phyloP scores from a whole-genome alignment of 2,113 vertebrate species.

The Xiphophorus maculatus region DNA sequence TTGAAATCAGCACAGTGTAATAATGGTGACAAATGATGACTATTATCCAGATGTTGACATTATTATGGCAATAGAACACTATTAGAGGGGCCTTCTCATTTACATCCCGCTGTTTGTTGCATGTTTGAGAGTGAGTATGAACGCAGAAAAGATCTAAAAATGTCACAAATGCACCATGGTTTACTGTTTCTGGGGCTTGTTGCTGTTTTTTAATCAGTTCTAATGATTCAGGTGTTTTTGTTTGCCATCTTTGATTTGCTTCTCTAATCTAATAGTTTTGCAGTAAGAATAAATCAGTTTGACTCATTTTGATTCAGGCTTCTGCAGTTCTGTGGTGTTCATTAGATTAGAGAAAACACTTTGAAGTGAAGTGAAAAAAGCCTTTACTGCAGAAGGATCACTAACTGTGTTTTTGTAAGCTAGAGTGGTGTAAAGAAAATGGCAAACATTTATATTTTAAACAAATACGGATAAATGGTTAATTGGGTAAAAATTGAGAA shows the following conservation, averaged over 20 bases:
- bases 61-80: slow-evolving; percentile 26
- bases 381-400: slow-evolving; percentile 20
- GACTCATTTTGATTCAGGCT: slow-evolving; percentile 54
- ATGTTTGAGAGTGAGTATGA: background rate
- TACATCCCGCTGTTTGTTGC: slow-evolving; percentile 38
- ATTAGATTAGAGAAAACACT: slow-evolving; percentile 54
- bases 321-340: slow-evolving; percentile 59
- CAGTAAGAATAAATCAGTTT: slow-evolving; percentile 48
- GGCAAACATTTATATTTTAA: background rate
- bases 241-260: slow-evolving; percentile 41
- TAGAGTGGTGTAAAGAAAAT: background rate
- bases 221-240: slow-evolving; percentile 47
- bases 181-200: slow-evolving; percentile 38
- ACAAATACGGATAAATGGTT: slow-evolving; percentile 44
- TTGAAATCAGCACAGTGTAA: slow-evolving; percentile 15
- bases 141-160: background rate
- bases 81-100: slow-evolving; percentile 32
- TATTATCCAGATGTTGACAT: slow-evolving; percentile 62
- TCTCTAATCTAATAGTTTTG: slow-evolving; percentile 40
- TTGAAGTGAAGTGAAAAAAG: background rate
- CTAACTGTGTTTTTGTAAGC: slow-evolving; percentile 52
- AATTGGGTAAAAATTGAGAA: slow-evolving; percentile 70
- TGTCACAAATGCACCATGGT: background rate
- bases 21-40: slow-evolving; percentile 59
- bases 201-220: slow-evolving; percentile 53